Percentiles rank a stretch among this genome's conserved stretches.
phyloP scores from a whole-genome alignment of 2,113 vertebrate species.

The Struthio camelus region DNA sequence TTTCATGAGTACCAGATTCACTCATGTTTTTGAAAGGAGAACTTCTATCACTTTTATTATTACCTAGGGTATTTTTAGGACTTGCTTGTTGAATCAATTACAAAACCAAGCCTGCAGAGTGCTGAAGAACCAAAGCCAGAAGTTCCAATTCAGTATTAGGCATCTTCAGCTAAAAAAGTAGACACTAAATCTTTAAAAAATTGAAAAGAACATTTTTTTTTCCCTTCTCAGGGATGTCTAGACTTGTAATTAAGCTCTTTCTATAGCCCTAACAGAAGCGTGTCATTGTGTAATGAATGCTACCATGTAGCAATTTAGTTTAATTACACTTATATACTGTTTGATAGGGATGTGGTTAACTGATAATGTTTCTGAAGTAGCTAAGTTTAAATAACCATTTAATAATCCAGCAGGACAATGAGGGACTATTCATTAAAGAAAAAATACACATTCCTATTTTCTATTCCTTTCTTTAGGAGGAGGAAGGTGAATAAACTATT shows the following conservation, averaged over 20 bases:
- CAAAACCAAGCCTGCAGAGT: neutral
- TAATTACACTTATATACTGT: constrained; percentile 58
- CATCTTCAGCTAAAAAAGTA: neutral
- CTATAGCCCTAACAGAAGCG: constrained; percentile 41
- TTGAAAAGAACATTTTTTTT: neutral
- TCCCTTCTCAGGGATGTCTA: constrained; percentile 59
- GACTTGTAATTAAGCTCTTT: constrained; percentile 67
- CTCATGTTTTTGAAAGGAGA: neutral
- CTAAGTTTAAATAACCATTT: constrained; percentile 45
- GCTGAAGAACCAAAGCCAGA: neutral
- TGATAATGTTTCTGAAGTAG: constrained; percentile 56
- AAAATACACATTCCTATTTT: neutral
- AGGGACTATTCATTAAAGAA: neutral
- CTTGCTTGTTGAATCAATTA: neutral
- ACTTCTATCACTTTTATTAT: neutral
- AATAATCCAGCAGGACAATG: constrained; percentile 25
- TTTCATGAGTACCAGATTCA: neutral
- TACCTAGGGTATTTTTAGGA: neutral
- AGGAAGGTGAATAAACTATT: neutral
- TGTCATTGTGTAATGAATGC: constrained; percentile 61
- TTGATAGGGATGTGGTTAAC: constrained; percentile 58
- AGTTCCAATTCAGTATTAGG: neutral
- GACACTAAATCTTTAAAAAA: neutral
- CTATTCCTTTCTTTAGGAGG: neutral
- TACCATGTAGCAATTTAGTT: constrained; percentile 54